phyloP scores from a whole-genome alignment of 2,113 vertebrate species.

The Mugil cephalus region DNA sequence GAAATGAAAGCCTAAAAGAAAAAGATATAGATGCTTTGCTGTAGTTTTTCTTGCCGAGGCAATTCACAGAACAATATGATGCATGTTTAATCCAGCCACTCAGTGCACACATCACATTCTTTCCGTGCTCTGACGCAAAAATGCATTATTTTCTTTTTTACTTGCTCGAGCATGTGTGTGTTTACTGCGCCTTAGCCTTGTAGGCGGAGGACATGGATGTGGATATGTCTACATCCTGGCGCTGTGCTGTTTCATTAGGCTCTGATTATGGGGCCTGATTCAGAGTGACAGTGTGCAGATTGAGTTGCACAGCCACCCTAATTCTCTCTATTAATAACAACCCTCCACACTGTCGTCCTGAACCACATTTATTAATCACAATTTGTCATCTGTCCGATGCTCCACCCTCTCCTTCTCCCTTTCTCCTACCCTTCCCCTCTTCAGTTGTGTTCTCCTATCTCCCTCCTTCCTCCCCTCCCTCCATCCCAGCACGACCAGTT shows the following conservation, averaged over 20 bases:
- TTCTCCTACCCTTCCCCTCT: conserved; percentile 44
- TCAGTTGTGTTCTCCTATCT: conserved; percentile 34
- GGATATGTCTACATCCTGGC: conserved; percentile 72
- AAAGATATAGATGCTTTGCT: too few relatives aligned
- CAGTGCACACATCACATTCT: background rate
- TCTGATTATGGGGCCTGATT: conserved; percentile 87
- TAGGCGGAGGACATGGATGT: conserved; percentile 35
- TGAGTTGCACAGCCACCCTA: conserved; percentile 86
- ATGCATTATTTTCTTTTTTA: conserved; percentile 11
- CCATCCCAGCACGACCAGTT: conserved; percentile 77
- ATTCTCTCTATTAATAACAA: conserved; percentile 89
- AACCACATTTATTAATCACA: conserved; percentile 90
- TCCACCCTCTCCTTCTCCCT: conserved; percentile 72
- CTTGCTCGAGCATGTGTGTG: conserved; percentile 32
- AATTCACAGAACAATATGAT: conserved; percentile 12
- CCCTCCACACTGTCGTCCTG: conserved; percentile 81
- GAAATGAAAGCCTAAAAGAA: background rate
- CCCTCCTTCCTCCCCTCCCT: conserved; percentile 23
- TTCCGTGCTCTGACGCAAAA: conserved; percentile 1
- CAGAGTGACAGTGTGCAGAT: conserved; percentile 88
- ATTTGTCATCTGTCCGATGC: conserved; percentile 87
- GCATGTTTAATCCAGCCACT: conserved; percentile 11
- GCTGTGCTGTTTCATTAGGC: conserved; percentile 84
- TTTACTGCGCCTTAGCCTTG: conserved; percentile 51
- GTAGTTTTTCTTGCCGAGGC: background rate